These are phyloP conservation scores for Uloborus diversus DNA, from an alignment of 1,140 invertebrate genomes.

Conservation along the genomic window DNA sequence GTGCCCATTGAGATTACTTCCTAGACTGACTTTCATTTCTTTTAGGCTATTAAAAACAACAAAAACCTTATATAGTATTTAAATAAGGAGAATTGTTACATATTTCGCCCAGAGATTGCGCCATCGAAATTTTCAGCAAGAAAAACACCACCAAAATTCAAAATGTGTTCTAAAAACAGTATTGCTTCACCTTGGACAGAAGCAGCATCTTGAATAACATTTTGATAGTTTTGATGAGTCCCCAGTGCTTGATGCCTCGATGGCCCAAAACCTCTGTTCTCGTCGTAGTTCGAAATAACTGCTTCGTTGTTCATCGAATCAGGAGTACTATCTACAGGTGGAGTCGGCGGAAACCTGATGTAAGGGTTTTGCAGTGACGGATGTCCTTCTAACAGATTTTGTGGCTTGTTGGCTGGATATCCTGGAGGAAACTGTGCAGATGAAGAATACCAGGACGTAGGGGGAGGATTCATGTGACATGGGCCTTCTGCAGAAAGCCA, in stretches of 20 bases:
- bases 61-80: no score
- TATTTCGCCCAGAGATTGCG: no score
- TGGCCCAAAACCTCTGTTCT: neutral
- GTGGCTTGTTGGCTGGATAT: conserved; percentile 2
- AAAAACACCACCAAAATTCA: no score
- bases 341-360: conserved; percentile 30
- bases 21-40: no score
- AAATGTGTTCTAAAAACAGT: no score
- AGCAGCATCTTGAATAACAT: neutral
- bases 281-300: neutral
- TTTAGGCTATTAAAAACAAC: no score
- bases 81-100: no score
- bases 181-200: neutral
- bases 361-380: conserved; percentile 6
- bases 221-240: neutral
- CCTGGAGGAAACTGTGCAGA: neutral
- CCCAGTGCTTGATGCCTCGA: neutral
- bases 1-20: no score
- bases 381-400: neutral
- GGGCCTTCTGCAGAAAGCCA: conserved; percentile 14
- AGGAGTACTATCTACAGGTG: neutral
- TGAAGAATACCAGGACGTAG: conserved; percentile 1
- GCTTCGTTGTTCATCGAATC: neutral
- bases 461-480: conserved; percentile 6
- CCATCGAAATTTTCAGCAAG: no score